Conservation (phyloP, 2,113 vertebrate genomes). For the Tragelaphus strepsiceros region DNA sequence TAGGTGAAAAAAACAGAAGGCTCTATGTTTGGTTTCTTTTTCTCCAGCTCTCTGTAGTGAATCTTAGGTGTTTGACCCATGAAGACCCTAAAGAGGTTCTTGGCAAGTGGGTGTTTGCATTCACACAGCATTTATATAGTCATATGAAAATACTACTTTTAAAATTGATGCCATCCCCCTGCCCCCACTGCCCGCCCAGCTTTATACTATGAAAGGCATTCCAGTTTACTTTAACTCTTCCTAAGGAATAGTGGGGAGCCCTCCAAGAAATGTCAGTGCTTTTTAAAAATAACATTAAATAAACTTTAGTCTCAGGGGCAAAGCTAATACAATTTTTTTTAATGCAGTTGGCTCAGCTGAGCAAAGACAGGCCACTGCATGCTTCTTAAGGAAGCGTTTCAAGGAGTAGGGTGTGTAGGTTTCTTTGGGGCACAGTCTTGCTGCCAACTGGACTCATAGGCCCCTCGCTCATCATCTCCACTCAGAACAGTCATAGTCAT, state of each 20-base stretch:
- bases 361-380: neutral
- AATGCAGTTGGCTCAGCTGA: neutral
- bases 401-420: neutral
- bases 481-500: neutral
- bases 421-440: neutral
- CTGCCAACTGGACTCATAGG: too few species aligned
- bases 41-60: neutral
- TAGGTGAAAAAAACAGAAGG: neutral
- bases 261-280: neutral
- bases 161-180: neutral
- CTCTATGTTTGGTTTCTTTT: neutral
- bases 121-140: neutral
- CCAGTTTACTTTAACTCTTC: neutral
- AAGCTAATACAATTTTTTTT: neutral
- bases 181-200: accelerated
- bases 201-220: neutral
- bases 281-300: constrained; percentile 26
- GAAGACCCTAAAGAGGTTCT: neutral
- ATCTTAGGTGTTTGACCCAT: neutral
- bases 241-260: neutral
- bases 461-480: neutral
- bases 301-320: neutral
- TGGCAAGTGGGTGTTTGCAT: neutral
- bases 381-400: neutral
- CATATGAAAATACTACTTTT: neutral